Evolutionary conservation across 2,113 vertebrate species (phyloP).

Genomic region (Malurus melanocephalus): DNA sequence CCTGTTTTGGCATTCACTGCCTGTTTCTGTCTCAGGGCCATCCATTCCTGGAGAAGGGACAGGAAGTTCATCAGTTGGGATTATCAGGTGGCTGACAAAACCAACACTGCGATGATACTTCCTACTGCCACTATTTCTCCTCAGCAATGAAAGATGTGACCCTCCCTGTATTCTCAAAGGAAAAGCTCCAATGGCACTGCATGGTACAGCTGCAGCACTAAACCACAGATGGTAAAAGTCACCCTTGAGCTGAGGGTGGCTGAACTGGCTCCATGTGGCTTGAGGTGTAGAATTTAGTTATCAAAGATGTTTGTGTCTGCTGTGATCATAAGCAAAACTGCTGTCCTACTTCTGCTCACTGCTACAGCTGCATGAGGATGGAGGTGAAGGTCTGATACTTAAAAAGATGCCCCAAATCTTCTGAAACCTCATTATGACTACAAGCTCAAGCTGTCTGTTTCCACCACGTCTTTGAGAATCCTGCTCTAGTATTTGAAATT

Average conservation of each 20-base stretch:
- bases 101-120: neutral
- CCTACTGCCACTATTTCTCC: neutral
- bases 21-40: neutral
- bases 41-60: neutral
- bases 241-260: neutral
- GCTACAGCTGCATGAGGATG: neutral
- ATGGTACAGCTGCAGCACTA: neutral
- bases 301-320: neutral
- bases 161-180: neutral
- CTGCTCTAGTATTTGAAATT: neutral
- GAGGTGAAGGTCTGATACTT: neutral
- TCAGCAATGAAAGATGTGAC: neutral
- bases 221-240: neutral
- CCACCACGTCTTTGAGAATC: neutral
- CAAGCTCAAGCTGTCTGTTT: neutral
- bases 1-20: slow-evolving; percentile 27
- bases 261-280: neutral
- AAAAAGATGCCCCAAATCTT: neutral
- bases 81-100: neutral
- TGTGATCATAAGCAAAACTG: neutral
- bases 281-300: neutral
- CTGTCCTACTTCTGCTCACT: neutral
- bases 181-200: neutral
- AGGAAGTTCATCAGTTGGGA: neutral
- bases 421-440: neutral